These are phyloP conservation scores for Aproaerema taeniolella DNA, from an alignment of 2,888 invertebrate species.

Conservation along the genomic window DNA sequence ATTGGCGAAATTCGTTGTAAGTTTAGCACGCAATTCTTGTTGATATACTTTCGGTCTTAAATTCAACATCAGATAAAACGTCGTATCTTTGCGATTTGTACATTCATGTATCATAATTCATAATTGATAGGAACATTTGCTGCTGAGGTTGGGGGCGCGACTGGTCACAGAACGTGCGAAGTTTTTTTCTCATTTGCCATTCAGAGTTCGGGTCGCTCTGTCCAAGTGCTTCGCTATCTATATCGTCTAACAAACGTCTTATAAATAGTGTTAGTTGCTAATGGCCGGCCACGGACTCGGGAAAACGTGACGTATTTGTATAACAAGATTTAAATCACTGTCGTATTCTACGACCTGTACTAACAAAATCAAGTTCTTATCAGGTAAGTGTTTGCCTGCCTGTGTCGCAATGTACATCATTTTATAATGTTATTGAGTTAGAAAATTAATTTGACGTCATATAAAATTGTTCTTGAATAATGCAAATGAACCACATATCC, in stretches of 20 bases:
- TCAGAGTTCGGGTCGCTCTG: slow-evolving; percentile 47
- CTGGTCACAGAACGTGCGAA: slow-evolving; percentile 36
- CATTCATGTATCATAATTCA: slow-evolving; percentile 4
- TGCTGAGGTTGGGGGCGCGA: slow-evolving; percentile 28
- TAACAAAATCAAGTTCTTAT: too few species aligned
- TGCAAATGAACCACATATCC: too few species aligned
- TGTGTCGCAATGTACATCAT: too few species aligned
- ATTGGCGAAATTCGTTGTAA: slow-evolving; percentile 25
- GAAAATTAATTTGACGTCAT: too few species aligned
- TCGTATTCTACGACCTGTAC: too few species aligned
- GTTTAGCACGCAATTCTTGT: slow-evolving; percentile 24
- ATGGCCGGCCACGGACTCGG: slow-evolving; percentile 36
- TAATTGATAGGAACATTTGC: slow-evolving; percentile 8
- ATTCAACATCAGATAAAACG: slow-evolving; percentile 16
- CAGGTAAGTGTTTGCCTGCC: too few species aligned
- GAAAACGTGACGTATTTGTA: slow-evolving; percentile 28
- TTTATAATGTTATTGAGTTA: too few species aligned
- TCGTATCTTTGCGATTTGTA: slow-evolving; percentile 1
- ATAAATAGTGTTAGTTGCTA: slow-evolving; percentile 50
- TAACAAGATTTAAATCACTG: slow-evolving; percentile 12
- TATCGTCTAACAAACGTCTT: slow-evolving; percentile 34
- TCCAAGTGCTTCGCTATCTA: slow-evolving; percentile 39
- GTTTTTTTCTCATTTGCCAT: slow-evolving; percentile 63
- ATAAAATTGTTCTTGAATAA: too few species aligned
- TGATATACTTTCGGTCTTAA: slow-evolving; percentile 30